Percentiles rank a stretch among this genome's conserved stretches.
phyloP scores from a whole-genome alignment of 1,140 invertebrate genomes.

The Brachionus rotundiformis region DNA sequence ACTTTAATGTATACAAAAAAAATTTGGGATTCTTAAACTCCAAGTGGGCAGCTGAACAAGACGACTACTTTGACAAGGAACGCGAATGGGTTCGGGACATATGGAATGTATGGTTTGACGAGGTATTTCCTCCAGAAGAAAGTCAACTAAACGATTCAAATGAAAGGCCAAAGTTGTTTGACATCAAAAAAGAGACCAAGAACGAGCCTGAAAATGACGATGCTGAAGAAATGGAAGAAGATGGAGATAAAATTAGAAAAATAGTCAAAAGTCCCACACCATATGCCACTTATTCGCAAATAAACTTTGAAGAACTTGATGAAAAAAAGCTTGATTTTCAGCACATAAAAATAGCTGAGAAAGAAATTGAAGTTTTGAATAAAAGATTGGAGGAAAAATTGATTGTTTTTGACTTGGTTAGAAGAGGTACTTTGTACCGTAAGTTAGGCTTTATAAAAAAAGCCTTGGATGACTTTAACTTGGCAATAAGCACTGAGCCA shows the following conservation, averaged over 20 bases:
- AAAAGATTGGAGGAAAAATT: conserved; percentile 53
- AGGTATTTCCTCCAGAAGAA: conserved; percentile 57
- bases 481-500: conserved; percentile 60
- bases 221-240: not conserved
- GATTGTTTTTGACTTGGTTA: conserved; percentile 59
- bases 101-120: conserved; percentile 64
- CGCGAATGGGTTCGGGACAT: conserved; percentile 61
- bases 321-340: conserved; percentile 54
- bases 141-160: conserved; percentile 54
- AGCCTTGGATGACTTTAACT: conserved; percentile 58
- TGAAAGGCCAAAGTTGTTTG: not conserved
- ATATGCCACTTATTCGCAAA: conserved; percentile 56
- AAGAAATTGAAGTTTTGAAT: conserved; percentile 35
- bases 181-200: conserved; percentile 52
- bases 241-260: conserved; percentile 5
- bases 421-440: conserved; percentile 60
- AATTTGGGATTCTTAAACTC: not conserved
- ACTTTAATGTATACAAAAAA: not conserved
- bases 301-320: conserved; percentile 58
- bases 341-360: conserved; percentile 6
- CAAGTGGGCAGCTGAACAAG: conserved; percentile 1
- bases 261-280: conserved; percentile 55
- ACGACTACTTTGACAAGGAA: conserved; percentile 55
- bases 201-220: not conserved
- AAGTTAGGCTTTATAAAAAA: conserved; percentile 57